phyloP scores from a whole-genome alignment of 2,888 invertebrate genomes.

The Geotrupes spiniger region DNA sequence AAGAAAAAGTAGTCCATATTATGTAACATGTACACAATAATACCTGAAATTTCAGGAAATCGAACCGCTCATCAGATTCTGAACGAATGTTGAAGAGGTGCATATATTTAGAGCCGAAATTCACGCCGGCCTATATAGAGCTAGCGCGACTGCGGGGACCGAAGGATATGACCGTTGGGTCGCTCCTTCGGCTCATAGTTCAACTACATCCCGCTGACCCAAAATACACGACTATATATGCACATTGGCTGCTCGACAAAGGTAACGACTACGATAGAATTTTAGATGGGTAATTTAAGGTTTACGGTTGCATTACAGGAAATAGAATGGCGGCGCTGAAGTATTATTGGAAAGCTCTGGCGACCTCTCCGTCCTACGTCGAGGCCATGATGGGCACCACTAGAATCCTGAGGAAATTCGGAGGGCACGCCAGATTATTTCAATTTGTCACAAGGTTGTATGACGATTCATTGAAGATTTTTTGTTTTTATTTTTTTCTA shows the following conservation, averaged over 20 bases:
- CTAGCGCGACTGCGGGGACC: slow-evolving; percentile 59
- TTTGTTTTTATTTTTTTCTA: too few species aligned
- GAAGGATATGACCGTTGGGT: slow-evolving; percentile 56
- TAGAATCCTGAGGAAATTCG: slow-evolving; percentile 58
- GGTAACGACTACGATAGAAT: slow-evolving; percentile 48
- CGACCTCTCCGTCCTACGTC: slow-evolving; percentile 55
- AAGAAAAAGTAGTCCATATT: too few species aligned
- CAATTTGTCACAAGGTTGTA: slow-evolving; percentile 64
- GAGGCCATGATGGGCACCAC: slow-evolving; percentile 61
- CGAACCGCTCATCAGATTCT: slow-evolving; percentile 64
- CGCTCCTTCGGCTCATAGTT: slow-evolving; percentile 61
- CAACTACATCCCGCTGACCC: slow-evolving; percentile 66
- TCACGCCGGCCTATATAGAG: slow-evolving; percentile 68
- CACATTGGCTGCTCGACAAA: slow-evolving; percentile 66
- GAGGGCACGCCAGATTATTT: slow-evolving; percentile 64
- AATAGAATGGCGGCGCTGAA: slow-evolving; percentile 54
- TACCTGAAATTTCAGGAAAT: slow-evolving; percentile 61
- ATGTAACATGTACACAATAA: too few species aligned
- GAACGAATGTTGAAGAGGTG: slow-evolving; percentile 67
- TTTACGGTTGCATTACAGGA: slow-evolving; percentile 46
- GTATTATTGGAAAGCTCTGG: slow-evolving; percentile 58
- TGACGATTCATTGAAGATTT: too few species aligned
- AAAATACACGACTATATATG: slow-evolving; percentile 68
- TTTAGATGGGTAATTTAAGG: background rate
- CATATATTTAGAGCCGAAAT: slow-evolving; percentile 64